Evolutionary conservation across 2,113 vertebrate species (phyloP).

Genomic region (Echinops telfairi): DNA sequence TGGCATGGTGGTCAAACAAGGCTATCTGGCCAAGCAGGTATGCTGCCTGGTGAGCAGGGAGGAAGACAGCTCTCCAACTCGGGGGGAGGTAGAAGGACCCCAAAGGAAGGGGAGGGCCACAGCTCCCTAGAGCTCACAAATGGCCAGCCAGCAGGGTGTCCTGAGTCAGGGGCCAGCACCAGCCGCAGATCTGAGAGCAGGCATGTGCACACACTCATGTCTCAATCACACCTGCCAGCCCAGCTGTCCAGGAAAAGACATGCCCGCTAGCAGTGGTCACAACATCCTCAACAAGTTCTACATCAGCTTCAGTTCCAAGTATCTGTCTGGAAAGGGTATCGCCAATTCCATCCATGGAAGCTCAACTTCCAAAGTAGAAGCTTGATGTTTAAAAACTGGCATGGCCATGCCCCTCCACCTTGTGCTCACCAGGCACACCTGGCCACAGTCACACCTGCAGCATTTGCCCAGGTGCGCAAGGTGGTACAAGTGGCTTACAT

Average conservation of each 20-base stretch:
- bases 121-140: neutral
- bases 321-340: neutral
- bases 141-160: neutral
- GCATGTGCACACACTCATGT: rapidly evolving
- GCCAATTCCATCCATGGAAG: no score
- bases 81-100: neutral
- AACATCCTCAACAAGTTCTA: neutral
- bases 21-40: conserved; percentile 97
- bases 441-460: neutral
- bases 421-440: neutral
- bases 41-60: neutral
- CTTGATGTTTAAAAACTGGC: neutral
- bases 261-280: neutral
- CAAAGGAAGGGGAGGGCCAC: neutral
- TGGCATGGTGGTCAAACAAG: conserved; percentile 93
- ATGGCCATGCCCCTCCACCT: neutral
- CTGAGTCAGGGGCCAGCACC: neutral
- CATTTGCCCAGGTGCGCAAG: neutral
- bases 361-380: no score
- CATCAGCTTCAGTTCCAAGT: no score
- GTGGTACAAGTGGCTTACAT: neutral
- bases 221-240: neutral
- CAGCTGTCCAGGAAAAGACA: neutral
- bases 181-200: neutral
- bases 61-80: neutral